phyloP scores from a whole-genome alignment of 1,140 invertebrate genomes.

The Gryon sp. region DNA sequence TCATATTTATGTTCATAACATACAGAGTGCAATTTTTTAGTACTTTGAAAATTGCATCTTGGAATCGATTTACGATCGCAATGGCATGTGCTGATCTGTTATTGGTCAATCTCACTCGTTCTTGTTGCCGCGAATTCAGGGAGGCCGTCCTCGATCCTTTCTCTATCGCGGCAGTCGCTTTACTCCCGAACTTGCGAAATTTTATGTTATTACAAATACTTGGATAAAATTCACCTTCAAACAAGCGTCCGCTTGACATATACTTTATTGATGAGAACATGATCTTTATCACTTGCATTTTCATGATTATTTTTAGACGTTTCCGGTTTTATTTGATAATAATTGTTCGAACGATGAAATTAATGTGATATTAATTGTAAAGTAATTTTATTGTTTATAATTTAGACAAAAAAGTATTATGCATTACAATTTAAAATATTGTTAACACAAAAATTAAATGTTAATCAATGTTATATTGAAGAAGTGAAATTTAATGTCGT shows the following conservation, averaged over 20 bases:
- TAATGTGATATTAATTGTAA: no score
- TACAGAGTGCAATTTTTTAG: conserved; percentile 13
- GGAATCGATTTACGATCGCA: conserved; percentile 44
- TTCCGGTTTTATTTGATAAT: conserved; percentile 7
- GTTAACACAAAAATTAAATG: no score
- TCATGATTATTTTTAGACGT: conserved; percentile 1
- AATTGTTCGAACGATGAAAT: not conserved
- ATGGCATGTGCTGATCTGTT: conserved; percentile 2
- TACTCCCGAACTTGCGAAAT: conserved; percentile 42
- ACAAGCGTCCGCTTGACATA: conserved; percentile 6
- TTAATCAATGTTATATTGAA: no score
- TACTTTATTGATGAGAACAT: conserved; percentile 9
- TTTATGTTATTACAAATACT: not conserved
- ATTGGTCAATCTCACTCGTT: conserved; percentile 31
- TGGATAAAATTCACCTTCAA: conserved; percentile 19
- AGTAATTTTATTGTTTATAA: no score
- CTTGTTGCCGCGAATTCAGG: conserved; percentile 18
- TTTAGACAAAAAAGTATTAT: no score
- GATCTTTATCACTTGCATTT: conserved; percentile 14
- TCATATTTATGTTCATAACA: conserved; percentile 13
- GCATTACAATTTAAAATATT: no score
- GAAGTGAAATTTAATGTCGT: no score
- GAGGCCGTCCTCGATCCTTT: conserved; percentile 44
- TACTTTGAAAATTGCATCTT: conserved; percentile 26
- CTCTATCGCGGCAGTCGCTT: conserved; percentile 7